phyloP scores from a whole-genome alignment of 2,888 invertebrate genomes.

The Catocala sponsa region DNA sequence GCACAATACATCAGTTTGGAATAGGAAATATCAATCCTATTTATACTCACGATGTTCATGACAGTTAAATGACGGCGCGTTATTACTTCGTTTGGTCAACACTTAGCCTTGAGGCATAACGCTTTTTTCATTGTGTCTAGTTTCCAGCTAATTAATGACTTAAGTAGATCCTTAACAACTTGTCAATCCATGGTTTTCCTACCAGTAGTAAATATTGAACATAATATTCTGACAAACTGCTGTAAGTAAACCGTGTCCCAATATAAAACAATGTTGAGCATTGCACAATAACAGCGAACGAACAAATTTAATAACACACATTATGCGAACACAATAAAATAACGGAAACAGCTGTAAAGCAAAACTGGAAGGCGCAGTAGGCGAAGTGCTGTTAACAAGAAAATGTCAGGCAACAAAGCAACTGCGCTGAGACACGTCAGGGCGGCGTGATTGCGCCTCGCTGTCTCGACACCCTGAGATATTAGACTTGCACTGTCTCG shows the following conservation, averaged over 20 bases:
- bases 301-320: constrained; percentile 2
- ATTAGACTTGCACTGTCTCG: constrained; percentile 78
- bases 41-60: no score
- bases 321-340: constrained; percentile 16
- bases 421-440: constrained; percentile 67
- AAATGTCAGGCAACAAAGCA: constrained; percentile 79
- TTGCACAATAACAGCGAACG: background rate
- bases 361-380: constrained; percentile 55
- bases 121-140: no score
- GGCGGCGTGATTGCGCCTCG: constrained; percentile 75
- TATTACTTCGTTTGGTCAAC: no score
- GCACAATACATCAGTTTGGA: no score
- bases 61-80: no score
- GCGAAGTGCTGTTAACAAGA: constrained; percentile 77
- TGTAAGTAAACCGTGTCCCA: background rate
- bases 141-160: no score
- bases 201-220: no score
- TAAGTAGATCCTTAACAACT: no score
- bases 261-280: background rate
- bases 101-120: no score
- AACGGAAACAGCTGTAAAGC: constrained; percentile 40
- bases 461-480: constrained; percentile 81
- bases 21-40: no score
- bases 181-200: no score
- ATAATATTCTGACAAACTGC: no score